Evolutionary conservation across 2,888 invertebrate genomes (phyloP), one percentile per base, ranked within the genome.

Genomic region (Agrilus cyanescens): DNA sequence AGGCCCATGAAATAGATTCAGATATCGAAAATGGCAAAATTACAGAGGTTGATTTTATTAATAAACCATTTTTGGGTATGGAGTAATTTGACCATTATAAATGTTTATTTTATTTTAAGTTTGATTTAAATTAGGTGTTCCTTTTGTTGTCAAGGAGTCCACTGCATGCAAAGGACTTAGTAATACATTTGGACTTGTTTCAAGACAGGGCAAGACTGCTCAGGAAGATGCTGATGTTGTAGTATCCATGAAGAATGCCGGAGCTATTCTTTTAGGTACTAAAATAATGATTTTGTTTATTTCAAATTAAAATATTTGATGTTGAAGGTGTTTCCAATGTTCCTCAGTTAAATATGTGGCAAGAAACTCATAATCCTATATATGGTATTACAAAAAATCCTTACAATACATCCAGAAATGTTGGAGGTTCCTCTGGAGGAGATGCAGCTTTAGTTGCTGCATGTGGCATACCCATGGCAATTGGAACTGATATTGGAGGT

Each of bases 401-500:
- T 0, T 94, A 95, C 63, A 82, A 95, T 65, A 73, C 79, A 0
- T 81, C 85, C 0, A 76, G 89, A 47, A 88, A 80, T 1, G 81
- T 82, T 2, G 96, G 96, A 12, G 97, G 96, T 35, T 95, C 94
- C 50, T 91, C 91, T 46, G 95, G 95, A 30, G 89, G 88, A 1
- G 90, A 91, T 67, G 84, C 72, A 0, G 76, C 82, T 2, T 69
- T 93, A 1, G 71, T 87, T 12, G 76, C 88, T 2, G 73, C 88
- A 4, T 80, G 86, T 49, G 90, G 86, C 12, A 77, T 82, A 8
- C 83, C 89, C 2, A 76, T 94, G 51, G 86, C 94, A 3, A 69
- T 96, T 39, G 78, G 81, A 20, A 84, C 85, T 0, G 97, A 97
- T 63, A 94, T 97, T 55, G 96, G 95, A n/a, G 97, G 97, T 0